Base-by-base conservation (phyloP, 2,888 invertebrate species). In the Dichetophora obliterata region DNA sequence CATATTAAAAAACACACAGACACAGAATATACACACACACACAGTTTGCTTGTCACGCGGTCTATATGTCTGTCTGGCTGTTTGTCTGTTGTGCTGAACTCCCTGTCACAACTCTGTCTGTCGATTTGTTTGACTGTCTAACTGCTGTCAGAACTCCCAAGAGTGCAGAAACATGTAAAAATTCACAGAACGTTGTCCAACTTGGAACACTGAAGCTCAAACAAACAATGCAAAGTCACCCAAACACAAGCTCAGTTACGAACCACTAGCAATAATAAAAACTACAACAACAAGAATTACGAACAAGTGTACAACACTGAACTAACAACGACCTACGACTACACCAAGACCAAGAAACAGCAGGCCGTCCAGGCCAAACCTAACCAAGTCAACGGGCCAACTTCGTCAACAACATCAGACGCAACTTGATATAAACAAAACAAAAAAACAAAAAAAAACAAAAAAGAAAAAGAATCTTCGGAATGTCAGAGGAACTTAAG, bases 291-390 rank as follows among this genome's bases (percentile, higher is more conserved):
- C 48, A 24, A 48, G 8, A 27, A 16, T 27, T 5, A 52, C 54
- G 74, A 74, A 74, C 74, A 74, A 74, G 74, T 74, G 74, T 65
- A 66, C 63, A 65, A 74, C 73, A 75, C 69, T 57, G 48, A 70
- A 61, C 54, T 50, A 52, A n/a, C 65, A 74, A 74, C 74, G 74
- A 74, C 74, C 74, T 74, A 74, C 74, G 74, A 74, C 74, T 66
- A 74, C 74, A 74, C 54, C 48, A 61, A 73, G 27, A 61, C 22
- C 61, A 43, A 73, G 43, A 73, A 48, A 73, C 37, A 72, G n/a
- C 63, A 65, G 22, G 34, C 11, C 31, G 52, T 54, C 65, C 19
- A 22, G 6, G n/a, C 34, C 24, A 31, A 69, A 27, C 16, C 34
- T n/a, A 24, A 27, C 24, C 52, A 50, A 59, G 57, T 22, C 59